These are phyloP conservation scores for Tenthredo amoena DNA, from an alignment of 2,888 invertebrate species.

Conservation along the genomic window DNA sequence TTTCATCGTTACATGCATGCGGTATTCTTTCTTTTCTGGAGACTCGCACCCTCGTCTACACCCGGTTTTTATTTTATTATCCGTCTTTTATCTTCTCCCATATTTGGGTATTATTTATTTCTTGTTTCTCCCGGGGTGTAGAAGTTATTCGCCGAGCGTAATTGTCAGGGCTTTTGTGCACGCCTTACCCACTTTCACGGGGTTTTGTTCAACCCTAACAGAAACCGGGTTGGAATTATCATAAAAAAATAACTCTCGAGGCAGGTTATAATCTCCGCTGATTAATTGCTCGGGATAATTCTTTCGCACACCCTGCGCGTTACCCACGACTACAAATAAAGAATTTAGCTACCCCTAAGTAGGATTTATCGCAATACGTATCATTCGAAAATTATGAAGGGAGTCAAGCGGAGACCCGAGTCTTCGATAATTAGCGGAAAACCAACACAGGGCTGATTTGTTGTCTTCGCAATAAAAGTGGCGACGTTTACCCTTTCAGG, in stretches of 20 bases:
- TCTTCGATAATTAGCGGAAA: too few species aligned
- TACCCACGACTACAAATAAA: background rate
- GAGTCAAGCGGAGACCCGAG: too few species aligned
- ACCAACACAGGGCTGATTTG: too few species aligned
- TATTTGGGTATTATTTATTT: background rate
- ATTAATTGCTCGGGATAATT: background rate
- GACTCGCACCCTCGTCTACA: background rate
- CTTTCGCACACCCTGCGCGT: background rate
- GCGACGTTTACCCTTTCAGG: too few species aligned
- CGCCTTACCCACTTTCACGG: background rate
- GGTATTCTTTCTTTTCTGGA: background rate
- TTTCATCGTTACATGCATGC: background rate
- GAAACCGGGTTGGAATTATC: background rate
- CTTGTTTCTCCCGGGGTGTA: background rate
- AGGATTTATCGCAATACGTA: too few species aligned
- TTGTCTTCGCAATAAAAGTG: too few species aligned
- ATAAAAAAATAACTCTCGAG: background rate
- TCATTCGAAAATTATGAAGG: too few species aligned
- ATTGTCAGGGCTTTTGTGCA: background rate
- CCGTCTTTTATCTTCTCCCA: too few species aligned
- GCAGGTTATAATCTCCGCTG: background rate
- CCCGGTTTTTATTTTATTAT: background rate
- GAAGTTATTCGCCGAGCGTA: slow-evolving; percentile 7
- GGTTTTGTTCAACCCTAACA: background rate
- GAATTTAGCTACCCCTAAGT: too few species aligned